Evolutionary conservation across 2,797 vertebrate species (phyloP), one percentile per base, ranked within the genome.

Genomic region (Vultur gryphus): DNA sequence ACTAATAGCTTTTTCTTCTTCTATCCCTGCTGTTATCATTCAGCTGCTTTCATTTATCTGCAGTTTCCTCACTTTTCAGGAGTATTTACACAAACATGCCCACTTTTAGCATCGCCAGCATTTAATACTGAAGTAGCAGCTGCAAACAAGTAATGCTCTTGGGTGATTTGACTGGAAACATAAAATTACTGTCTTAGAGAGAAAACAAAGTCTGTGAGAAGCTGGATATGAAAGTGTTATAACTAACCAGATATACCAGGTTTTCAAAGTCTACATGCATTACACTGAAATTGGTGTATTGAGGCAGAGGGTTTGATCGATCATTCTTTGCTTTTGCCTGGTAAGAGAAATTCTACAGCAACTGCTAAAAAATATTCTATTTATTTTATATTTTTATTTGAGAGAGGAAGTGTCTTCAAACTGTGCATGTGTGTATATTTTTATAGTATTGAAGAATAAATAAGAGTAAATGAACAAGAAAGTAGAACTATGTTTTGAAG

Each of bases 1-100:
- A 57, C 71, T 85, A 91, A 87, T 94, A 84, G 15, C 25, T 95
- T 95, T 96, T 93, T 91, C 72, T 94, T 91, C 67, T 93, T 90
- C 54, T 94, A 39, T 87, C n/a, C 72, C 46, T 5, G 31, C 79
- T 95, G 87, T 90, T 95, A 80, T 51, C 72, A 90, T 85, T 86
- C 46, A 87, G 44, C 76, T 96, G 57, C 65, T 71, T 90, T 75
- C 64, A 67, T 78, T 85, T 92, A 69, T 93, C 72, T 85, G 59
- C 52, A 58, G 65, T 83, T 96, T 84, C 76, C 54, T 96, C 52
- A 84, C 48, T 88, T 91, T 92, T 89, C 54, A 86, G 69, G 54
- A 78, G 37, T 84, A 69, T 95, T 95, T 91, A 79, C 69, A 84
- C 65, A 95, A 90, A 88, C 54, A 69, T 78, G 57, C 69, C 49